These are phyloP conservation scores for Heloderma charlesbogerti DNA, from an alignment of 2,113 vertebrate species.

Conservation along the genomic window DNA sequence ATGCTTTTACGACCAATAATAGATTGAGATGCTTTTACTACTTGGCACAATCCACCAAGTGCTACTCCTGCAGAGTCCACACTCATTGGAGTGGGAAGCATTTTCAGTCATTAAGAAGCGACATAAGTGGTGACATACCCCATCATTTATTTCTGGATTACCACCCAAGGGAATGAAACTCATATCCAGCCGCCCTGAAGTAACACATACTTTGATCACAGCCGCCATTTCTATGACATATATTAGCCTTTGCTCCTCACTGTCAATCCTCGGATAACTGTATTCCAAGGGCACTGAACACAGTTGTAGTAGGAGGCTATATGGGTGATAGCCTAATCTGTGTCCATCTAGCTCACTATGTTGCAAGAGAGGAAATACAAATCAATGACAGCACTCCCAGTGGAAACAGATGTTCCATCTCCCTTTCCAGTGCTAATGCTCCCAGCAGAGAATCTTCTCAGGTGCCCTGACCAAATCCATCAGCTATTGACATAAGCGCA, in stretches of 20 bases:
- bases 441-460: constrained; percentile 15
- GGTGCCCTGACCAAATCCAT: constrained; percentile 19
- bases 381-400: constrained; percentile 37
- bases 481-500: not conserved
- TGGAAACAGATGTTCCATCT: not conserved
- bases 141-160: not conserved
- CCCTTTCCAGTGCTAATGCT: constrained; percentile 38
- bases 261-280: constrained; percentile 34
- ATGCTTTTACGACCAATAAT: constrained; percentile 18
- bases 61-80: not conserved
- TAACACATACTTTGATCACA: constrained; percentile 5
- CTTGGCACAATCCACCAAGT: not conserved
- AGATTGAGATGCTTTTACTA: not conserved
- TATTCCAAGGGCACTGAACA: constrained; percentile 41
- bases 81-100: not conserved
- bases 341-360: constrained; percentile 27
- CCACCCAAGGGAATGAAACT: not conserved
- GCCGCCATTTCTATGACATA: constrained; percentile 1
- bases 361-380: constrained; percentile 35
- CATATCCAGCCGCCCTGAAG: not conserved
- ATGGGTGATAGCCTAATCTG: constrained; percentile 14
- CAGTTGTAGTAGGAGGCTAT: constrained; percentile 9
- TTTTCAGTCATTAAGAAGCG: constrained; percentile 1
- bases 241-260: constrained; percentile 15
- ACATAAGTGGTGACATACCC: not conserved